A percentile compares a stretch with the other conserved stretches of the same genome.
Evolutionary conservation across 2,113 vertebrate species (phyloP).

Genomic region (Manacus vitellinus): DNA sequence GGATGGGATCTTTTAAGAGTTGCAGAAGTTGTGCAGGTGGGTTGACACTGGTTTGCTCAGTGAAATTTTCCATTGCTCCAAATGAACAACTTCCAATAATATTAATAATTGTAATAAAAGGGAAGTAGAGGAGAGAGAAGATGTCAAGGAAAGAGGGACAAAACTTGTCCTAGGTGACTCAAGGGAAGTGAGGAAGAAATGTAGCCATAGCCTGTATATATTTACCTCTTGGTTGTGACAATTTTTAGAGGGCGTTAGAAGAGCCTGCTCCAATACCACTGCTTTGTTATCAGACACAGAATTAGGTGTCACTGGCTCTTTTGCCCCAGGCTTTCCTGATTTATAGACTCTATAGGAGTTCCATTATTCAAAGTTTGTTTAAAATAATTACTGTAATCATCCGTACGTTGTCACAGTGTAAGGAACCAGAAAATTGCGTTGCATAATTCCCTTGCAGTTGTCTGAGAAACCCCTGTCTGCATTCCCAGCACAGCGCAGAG

Average conservation of each 20-base stretch:
- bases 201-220: not conserved
- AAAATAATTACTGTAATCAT: conserved; percentile 8
- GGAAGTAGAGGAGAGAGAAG: not conserved
- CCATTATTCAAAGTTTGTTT: conserved; percentile 13
- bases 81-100: not conserved
- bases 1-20: not conserved
- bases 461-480: not conserved
- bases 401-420: not conserved
- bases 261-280: not conserved
- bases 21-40: not conserved
- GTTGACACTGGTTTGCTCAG: not conserved
- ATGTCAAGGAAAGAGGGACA: not conserved
- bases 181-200: not conserved
- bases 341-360: not conserved
- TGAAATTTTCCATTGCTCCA: not conserved
- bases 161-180: not conserved
- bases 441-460: conserved; percentile 26
- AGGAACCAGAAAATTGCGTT: conserved; percentile 24
- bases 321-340: not conserved
- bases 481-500: not conserved
- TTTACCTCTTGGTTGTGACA: not conserved
- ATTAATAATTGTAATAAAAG: not conserved
- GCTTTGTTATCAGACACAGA: not conserved
- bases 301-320: not conserved
- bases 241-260: not conserved